Evolutionary conservation across 35 echinoderm and acorn worm species (phyloP).

Genomic region (Lytechinus pictus): DNA sequence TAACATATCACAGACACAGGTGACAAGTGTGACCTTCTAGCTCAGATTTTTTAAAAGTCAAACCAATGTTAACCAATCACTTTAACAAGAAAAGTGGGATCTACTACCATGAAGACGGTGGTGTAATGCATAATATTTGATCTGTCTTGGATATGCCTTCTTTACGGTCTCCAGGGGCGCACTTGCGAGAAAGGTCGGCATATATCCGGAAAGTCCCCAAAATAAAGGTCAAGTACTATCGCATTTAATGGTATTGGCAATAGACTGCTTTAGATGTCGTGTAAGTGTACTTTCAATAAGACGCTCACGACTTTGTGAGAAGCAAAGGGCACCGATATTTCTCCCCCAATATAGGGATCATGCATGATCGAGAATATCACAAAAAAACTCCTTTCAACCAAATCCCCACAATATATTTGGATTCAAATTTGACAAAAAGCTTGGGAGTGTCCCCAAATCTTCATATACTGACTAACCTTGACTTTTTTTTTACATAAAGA

Average conservation of each 20-base stretch:
- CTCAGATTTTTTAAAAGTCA: no score
- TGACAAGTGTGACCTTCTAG: no score
- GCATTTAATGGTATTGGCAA: not conserved
- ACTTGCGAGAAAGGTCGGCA: not conserved
- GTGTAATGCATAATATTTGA: not conserved
- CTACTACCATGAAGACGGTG: not conserved
- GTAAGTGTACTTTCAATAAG: not conserved
- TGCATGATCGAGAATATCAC: not conserved
- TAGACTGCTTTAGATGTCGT: not conserved
- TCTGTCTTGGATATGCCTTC: not conserved
- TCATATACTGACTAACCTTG: no score
- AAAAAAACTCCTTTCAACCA: not conserved
- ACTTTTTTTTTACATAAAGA: no score
- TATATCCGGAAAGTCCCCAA: not conserved
- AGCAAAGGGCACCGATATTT: not conserved
- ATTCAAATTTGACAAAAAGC: no score
- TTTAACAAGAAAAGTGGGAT: not conserved
- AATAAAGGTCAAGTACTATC: constrained; percentile 12
- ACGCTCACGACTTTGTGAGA: not conserved
- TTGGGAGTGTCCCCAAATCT: no score
- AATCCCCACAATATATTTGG: not conserved
- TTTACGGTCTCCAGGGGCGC: not conserved
- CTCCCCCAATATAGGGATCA: not conserved
- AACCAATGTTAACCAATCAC: no score
- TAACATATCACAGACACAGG: no score